A percentile compares a stretch with the other conserved stretches of the same genome.
phyloP scores from a whole-genome alignment of 2,888 invertebrate genomes.

The Sabatieria punctata region DNA sequence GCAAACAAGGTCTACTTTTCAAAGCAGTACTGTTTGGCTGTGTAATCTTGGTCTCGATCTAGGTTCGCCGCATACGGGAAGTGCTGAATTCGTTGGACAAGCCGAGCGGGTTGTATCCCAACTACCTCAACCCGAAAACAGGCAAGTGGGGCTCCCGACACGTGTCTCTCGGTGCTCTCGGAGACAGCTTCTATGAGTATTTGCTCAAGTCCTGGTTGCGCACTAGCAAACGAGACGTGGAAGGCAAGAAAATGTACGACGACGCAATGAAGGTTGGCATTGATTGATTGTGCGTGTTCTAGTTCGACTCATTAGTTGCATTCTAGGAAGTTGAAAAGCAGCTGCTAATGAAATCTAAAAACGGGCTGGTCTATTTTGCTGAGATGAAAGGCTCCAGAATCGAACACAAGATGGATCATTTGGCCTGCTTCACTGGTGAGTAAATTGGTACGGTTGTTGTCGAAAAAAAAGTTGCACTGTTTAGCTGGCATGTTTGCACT shows the following conservation, averaged over 20 bases:
- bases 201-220: conserved; percentile 59
- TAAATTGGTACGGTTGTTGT: conserved; percentile 1
- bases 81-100: conserved; percentile 66
- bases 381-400: conserved; percentile 76
- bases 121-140: conserved; percentile 84
- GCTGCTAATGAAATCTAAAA: conserved; percentile 53
- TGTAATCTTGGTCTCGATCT: conserved; percentile 8
- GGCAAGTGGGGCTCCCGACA: conserved; percentile 90
- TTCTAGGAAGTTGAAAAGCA: conserved; percentile 54
- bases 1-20: conserved; percentile 50
- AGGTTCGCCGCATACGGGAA: conserved; percentile 62
- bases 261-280: conserved; percentile 57
- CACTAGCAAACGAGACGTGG: conserved; percentile 21
- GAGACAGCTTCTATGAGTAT: conserved; percentile 98
- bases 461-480: conserved; percentile 14
- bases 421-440: conserved; percentile 58
- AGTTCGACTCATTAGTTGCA: conserved; percentile 1
- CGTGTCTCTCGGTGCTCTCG: conserved; percentile 86
- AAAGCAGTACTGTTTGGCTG: background rate
- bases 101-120: conserved; percentile 74
- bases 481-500: conserved; percentile 82
- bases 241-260: conserved; percentile 66
- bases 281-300: too few species aligned
- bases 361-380: conserved; percentile 66
- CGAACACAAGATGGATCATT: conserved; percentile 92